Evolutionary conservation across 2,888 invertebrate genomes (phyloP).

Genomic region (Anaspis maculata): DNA sequence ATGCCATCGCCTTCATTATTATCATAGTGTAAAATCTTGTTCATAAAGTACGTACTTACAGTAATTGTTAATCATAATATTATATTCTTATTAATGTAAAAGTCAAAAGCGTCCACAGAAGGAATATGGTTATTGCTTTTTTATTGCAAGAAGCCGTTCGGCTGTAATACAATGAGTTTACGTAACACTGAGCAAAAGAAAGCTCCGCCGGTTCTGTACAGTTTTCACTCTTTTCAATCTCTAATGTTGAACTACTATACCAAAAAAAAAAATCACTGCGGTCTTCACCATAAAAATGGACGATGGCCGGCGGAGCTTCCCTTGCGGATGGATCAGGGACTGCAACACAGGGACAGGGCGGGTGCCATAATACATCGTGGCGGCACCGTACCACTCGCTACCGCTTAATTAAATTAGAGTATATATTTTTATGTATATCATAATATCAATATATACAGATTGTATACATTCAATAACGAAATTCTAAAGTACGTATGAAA

Average conservation of each 20-base stretch:
- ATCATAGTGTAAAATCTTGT: conserved; percentile 47
- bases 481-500: conserved; percentile 37
- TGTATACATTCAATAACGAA: conserved; percentile 43
- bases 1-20: conserved; percentile 41
- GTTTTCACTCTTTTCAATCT: too few species aligned
- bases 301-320: conserved; percentile 8
- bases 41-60: conserved; percentile 46
- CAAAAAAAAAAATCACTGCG: too few species aligned
- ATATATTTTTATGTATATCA: conserved; percentile 36
- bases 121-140: conserved; percentile 49
- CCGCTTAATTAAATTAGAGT: conserved; percentile 40
- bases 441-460: conserved; percentile 43
- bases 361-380: conserved; percentile 40
- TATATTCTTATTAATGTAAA: conserved; percentile 40
- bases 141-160: conserved; percentile 50
- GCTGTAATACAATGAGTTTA: conserved; percentile 54
- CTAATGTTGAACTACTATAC: too few species aligned
- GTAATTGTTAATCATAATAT: conserved; percentile 37
- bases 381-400: conserved; percentile 41
- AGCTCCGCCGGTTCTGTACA: conserved; percentile 13
- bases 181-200: conserved; percentile 48
- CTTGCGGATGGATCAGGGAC: conserved; percentile 39
- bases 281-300: conserved; percentile 23
- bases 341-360: conserved; percentile 40
- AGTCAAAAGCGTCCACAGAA: conserved; percentile 47